Conservation (phyloP, 2,888 invertebrate genomes). For the Oxycera nigricornis region DNA sequence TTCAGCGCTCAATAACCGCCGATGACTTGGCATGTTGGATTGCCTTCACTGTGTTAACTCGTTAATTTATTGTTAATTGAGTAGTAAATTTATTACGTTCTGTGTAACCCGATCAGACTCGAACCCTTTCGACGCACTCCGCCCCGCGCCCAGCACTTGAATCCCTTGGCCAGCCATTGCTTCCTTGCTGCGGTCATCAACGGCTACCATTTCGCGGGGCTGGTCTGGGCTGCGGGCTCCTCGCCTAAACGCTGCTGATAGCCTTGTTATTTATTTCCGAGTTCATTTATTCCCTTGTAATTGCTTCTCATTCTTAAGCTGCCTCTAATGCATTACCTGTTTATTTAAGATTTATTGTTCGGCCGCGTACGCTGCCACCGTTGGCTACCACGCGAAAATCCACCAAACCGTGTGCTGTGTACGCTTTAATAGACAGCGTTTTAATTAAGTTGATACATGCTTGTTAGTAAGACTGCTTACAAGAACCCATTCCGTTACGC, state of each 20-base stretch:
- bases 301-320: slow-evolving; percentile 37
- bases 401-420: not conserved
- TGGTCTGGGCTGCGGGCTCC: not conserved
- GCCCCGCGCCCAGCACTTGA: too few relatives aligned
- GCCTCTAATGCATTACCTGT: slow-evolving; percentile 36
- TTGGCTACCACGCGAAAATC: slow-evolving; percentile 10
- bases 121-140: slow-evolving; percentile 19
- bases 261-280: slow-evolving; percentile 40
- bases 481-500: not conserved
- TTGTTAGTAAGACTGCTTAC: slow-evolving; percentile 23
- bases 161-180: not conserved
- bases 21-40: slow-evolving; percentile 37
- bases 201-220: not conserved
- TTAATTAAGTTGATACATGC: slow-evolving; percentile 35
- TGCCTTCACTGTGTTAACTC: slow-evolving; percentile 37
- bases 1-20: not conserved
- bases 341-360: slow-evolving; percentile 38
- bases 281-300: slow-evolving; percentile 38
- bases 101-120: slow-evolving; percentile 31
- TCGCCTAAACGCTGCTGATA: slow-evolving; percentile 19
- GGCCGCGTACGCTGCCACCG: slow-evolving; percentile 11
- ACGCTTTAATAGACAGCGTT: slow-evolving; percentile 10
- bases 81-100: slow-evolving; percentile 41
- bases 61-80: slow-evolving; percentile 41
- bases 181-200: not conserved